Evolutionary conservation across 2,113 vertebrate species (phyloP).

Genomic region (Sorex fumeus): DNA sequence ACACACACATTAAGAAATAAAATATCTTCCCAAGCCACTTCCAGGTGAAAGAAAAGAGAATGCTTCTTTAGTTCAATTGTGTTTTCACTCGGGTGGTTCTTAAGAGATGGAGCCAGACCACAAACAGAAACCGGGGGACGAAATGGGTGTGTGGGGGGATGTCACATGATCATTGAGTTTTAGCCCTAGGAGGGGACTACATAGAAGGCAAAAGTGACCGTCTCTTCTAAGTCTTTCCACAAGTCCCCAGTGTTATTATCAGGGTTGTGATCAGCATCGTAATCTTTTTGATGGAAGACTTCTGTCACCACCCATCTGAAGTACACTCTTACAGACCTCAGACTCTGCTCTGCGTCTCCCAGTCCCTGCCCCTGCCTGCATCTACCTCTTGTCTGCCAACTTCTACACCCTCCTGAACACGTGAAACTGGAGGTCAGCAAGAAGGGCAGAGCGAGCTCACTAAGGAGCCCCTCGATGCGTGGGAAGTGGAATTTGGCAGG

Average conservation of each 20-base stretch:
- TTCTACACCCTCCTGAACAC: neutral
- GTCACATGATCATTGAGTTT: neutral
- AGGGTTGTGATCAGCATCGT: neutral
- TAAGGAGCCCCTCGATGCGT: neutral
- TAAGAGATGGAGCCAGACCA: neutral
- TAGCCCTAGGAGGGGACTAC: neutral
- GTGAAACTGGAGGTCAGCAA: neutral
- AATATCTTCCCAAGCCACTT: neutral
- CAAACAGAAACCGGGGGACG: neutral
- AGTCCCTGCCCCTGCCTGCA: neutral
- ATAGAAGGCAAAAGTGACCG: neutral
- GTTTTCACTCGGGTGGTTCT: neutral
- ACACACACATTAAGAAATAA: neutral
- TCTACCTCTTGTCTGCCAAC: neutral
- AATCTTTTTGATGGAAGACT: neutral
- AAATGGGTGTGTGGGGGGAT: neutral
- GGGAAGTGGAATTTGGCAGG: conserved; percentile 47
- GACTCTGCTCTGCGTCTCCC: neutral
- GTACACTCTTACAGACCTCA: neutral
- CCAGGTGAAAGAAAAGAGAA: neutral
- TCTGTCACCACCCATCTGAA: neutral
- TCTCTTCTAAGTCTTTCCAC: neutral
- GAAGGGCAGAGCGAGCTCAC: neutral
- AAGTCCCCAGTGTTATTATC: neutral
- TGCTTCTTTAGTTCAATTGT: neutral